Conservation (phyloP, 2,888 invertebrate genomes). For the Thelaira solivaga region DNA sequence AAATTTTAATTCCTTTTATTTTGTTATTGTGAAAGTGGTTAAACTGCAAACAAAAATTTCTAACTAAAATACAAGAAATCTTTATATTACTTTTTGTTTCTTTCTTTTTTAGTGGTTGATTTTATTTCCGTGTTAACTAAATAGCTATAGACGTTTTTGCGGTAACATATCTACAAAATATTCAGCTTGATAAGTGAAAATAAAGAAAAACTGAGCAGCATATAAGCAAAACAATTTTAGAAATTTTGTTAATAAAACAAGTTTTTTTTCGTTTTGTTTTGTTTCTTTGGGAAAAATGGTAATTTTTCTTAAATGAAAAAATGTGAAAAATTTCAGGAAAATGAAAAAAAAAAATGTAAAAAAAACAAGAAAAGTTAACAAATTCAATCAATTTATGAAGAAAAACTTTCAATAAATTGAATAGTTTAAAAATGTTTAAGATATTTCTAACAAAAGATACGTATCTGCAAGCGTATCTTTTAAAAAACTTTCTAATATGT, state of each 20-base stretch:
- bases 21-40: slow-evolving; percentile 52
- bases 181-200: slow-evolving; percentile 14
- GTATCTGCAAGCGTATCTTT: too few relatives aligned
- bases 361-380: neutral
- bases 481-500: too few relatives aligned
- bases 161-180: neutral
- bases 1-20: slow-evolving; percentile 2
- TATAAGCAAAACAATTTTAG: slow-evolving; percentile 20
- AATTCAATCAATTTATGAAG: neutral
- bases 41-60: slow-evolving; percentile 44
- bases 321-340: neutral
- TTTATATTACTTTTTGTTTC: slow-evolving; percentile 16
- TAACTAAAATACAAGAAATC: slow-evolving; percentile 33
- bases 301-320: slow-evolving; percentile 38
- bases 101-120: slow-evolving; percentile 35
- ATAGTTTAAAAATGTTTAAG: too few relatives aligned
- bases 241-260: slow-evolving; percentile 49
- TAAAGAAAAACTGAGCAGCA: neutral
- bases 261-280: too few relatives aligned
- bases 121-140: slow-evolving; percentile 54
- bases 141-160: slow-evolving; percentile 23
- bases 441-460: too few relatives aligned
- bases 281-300: slow-evolving; percentile 33
- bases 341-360: neutral
- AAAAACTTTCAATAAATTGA: too few relatives aligned